Evolutionary conservation across 2,797 vertebrate species (phyloP).

Genomic region (Coreius guichenoti): DNA sequence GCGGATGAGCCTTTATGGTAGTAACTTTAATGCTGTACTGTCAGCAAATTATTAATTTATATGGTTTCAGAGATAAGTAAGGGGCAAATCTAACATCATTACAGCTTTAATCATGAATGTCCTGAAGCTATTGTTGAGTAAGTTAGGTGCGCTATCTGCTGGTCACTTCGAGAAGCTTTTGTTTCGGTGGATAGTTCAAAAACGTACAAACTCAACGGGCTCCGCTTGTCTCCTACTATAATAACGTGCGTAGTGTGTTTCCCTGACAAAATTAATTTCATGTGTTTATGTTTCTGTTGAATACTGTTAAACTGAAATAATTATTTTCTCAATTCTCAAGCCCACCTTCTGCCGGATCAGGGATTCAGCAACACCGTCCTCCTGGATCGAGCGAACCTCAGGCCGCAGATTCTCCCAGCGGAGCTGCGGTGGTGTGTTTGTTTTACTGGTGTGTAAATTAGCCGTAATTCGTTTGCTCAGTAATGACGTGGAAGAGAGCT

Average conservation of each 20-base stretch:
- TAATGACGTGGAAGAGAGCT: slow-evolving; percentile 82
- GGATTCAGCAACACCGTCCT: slow-evolving; percentile 56
- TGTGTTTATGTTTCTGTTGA: background rate
- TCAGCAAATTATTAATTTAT: background rate
- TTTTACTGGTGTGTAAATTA: slow-evolving; percentile 83
- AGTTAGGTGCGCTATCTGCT: slow-evolving; percentile 50
- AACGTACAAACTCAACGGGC: background rate
- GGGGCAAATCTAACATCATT: background rate
- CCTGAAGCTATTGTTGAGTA: slow-evolving; percentile 12
- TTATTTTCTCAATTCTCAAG: background rate
- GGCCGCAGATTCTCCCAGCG: slow-evolving; percentile 70
- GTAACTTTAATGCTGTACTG: background rate
- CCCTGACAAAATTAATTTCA: too few relatives aligned
- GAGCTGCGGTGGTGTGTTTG: slow-evolving; percentile 76
- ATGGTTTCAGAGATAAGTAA: background rate
- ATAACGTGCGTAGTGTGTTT: background rate
- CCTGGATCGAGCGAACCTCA: slow-evolving; percentile 63
- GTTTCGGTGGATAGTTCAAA: background rate
- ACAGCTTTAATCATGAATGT: background rate
- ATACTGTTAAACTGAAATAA: background rate
- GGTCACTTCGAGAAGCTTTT: slow-evolving; percentile 47
- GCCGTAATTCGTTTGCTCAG: slow-evolving; percentile 82
- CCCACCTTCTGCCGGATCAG: slow-evolving; percentile 1
- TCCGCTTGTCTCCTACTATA: background rate
- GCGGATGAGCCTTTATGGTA: background rate